Evolutionary conservation across 2,888 invertebrate genomes (phyloP), one percentile per base, ranked within the genome.

Genomic region (Autographa gamma): DNA sequence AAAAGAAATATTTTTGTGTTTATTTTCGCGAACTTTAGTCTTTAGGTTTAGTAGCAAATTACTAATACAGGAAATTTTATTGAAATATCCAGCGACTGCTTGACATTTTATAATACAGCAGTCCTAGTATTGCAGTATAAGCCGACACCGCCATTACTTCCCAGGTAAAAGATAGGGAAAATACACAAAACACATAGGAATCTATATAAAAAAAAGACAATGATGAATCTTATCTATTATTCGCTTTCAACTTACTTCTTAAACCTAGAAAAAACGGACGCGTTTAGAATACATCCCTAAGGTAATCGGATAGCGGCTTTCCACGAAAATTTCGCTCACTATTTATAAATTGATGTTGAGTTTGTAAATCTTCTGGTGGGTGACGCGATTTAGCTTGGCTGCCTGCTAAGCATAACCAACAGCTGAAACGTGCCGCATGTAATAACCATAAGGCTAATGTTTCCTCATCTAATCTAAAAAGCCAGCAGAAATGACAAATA

Each of bases 221-320:
- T 16, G n/a, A 8, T n/a, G n/a, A 48, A 25, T 13, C 4, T 13
- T 18, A 19, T 31, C 0, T 41, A 34, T 13, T 64, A 48, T 31
- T 63, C 83, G 84, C 85, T 81, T 43, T 66, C 16, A 77, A 80
- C 77, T 83, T 77, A 63, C 85, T 69, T 71, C 82, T 88, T 88
- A 80, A 64, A 81, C 79, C 84, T 52, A 76, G 41, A 56, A 75
- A 60, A 84, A 80, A 80, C 82, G 83, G 80, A 88, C 87, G 89
- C 89, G 88, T 85, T 86, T 88, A 85, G 90, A 91, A 91, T 88
- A 92, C 88, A 92, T 90, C 90, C 90, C 88, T 83, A 87, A 88
- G 90, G 92, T 92, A 93, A 93, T 92, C 91, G 88, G 91, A 93
- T 92, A 93, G 89, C 90, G 90, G 91, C 90, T 93, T 92, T 91